Evolutionary conservation across 1,140 invertebrate species (phyloP), one percentile per base, ranked within the genome.

Genomic region (Hylaeus volcanicus): DNA sequence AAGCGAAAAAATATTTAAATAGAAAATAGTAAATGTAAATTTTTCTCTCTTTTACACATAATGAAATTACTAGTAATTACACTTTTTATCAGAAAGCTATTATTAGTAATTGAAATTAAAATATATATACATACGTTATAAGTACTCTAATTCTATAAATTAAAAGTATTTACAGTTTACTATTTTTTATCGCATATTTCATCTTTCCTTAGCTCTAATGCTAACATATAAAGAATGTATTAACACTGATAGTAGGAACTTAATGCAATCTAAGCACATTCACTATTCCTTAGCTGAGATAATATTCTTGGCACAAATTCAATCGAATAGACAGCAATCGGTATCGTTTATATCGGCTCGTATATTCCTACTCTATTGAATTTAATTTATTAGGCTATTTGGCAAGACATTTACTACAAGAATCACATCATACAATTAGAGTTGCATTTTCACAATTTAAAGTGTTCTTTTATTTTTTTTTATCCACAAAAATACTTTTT

Each of bases 231-330:
- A 74, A 48, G 55, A 81, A 12, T 73, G 51, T 61, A n/a, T 43
- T 69, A 53, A 81, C 41, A 64, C 73, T 79, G 45, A 69, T 51
- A 68, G 9, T 80, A 80, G 79, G 79, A 80, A 80, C 79, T 80
- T 68, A 75, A 74, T 80, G 45, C n/a, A 68, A 80, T 74, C 12
- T 26, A 74, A 74, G 79, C 79, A 74, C 64, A 75, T 74, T 79
- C 43, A 79, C 26, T 74, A 80, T 11, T 73, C 51, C 37, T 11
- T 68, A 68, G 12, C 64, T 41, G 37, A 51, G 14, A 39, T 45
- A n/a, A 64, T 51, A 48, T 41, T 65, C 71, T 79, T 79, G 76
- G 69, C 70, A 74, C 77, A 56, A 79, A 74, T 66, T 56, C 14
- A 48, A 56, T 74, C 66, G 37, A 79, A 79, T 45, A 58, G 41